A percentile compares a stretch with the other conserved stretches of the same genome.
phyloP scores from a whole-genome alignment of 2,113 vertebrate genomes.

The Indicator indicator region DNA sequence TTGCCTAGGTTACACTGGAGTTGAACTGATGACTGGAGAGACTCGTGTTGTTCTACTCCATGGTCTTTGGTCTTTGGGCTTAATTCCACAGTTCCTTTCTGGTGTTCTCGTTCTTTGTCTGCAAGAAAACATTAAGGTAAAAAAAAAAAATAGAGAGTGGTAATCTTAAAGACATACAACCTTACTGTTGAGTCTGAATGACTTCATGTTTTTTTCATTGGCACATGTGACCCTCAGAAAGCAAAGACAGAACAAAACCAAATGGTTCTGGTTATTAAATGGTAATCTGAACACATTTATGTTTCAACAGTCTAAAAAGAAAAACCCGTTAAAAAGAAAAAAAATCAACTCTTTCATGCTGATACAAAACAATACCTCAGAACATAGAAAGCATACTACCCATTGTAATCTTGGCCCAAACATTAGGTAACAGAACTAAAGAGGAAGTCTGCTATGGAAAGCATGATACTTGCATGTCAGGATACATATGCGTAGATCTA shows the following conservation, averaged over 20 bases:
- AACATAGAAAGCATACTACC: background rate
- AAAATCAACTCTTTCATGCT: background rate
- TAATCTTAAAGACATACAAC: background rate
- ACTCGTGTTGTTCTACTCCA: constrained; percentile 67
- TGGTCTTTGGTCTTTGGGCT: constrained; percentile 58
- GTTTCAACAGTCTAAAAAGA: background rate
- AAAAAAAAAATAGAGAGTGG: background rate
- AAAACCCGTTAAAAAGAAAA: background rate
- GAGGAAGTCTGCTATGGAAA: background rate
- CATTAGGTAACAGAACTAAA: background rate
- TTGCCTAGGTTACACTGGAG: constrained; percentile 68
- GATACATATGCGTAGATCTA: rapidly evolving
- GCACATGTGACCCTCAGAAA: background rate
- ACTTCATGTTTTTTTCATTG: background rate
- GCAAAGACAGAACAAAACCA: background rate
- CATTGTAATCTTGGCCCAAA: background rate
- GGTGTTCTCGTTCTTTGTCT: constrained; percentile 73
- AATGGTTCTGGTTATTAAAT: background rate
- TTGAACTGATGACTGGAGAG: constrained; percentile 69
- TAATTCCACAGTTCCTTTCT: constrained; percentile 68
- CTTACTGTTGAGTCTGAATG: background rate
- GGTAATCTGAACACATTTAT: background rate
- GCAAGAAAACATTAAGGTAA: constrained; percentile 60
- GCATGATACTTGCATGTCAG: background rate
- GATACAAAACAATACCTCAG: background rate